These are phyloP conservation scores for Buphagus erythrorhynchus DNA, from an alignment of 2,797 vertebrate species.

Conservation along the genomic window DNA sequence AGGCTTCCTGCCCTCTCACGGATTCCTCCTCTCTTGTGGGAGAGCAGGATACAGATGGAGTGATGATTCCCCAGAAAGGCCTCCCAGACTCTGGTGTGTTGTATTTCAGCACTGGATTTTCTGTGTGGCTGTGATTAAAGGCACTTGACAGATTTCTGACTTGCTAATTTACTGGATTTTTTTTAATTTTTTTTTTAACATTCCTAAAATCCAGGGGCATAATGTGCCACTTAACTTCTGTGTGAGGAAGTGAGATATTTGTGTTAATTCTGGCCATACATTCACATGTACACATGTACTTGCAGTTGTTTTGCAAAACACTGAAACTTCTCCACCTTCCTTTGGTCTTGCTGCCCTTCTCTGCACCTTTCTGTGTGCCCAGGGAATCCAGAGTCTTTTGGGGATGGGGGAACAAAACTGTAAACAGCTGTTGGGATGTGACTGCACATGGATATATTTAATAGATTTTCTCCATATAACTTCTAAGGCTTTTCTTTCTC, in stretches of 20 bases:
- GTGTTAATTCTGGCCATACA: not conserved
- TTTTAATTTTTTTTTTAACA: not conserved
- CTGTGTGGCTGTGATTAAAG: not conserved
- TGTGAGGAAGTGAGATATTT: not conserved
- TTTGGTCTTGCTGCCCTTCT: not conserved
- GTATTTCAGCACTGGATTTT: not conserved
- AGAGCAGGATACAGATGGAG: not conserved
- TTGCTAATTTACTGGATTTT: not conserved
- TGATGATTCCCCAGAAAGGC: not conserved
- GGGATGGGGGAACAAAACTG: not conserved
- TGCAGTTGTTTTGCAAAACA: not conserved
- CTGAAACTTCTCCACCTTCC: not conserved
- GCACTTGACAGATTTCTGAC: not conserved
- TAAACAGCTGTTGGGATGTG: not conserved
- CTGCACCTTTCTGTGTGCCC: not conserved
- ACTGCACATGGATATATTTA: not conserved
- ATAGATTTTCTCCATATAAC: not conserved
- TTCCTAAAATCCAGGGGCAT: not conserved
- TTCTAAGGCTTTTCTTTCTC: not conserved
- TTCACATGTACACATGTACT: fast-evolving
- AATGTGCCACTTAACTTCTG: not conserved
- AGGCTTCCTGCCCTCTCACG: not conserved
- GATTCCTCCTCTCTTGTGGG: not conserved
- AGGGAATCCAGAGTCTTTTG: not conserved
- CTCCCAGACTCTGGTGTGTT: not conserved